These are phyloP conservation scores for Ptychochromis oligacanthus DNA, from an alignment of 2,113 vertebrate species.

Conservation along the genomic window DNA sequence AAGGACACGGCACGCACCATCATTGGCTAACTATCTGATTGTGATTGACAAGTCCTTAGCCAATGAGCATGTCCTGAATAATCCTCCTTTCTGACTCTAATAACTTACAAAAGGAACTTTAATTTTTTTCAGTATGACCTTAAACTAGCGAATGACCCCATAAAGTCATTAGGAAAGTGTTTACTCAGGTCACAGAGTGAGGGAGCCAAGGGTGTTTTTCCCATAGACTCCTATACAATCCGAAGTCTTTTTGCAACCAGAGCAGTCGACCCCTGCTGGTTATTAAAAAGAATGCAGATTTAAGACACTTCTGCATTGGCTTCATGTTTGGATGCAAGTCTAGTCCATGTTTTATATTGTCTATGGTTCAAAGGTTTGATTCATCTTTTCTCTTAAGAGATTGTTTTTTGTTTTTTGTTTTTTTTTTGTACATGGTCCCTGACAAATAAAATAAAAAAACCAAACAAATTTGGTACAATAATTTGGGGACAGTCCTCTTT, in stretches of 20 bases:
- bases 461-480: not conserved
- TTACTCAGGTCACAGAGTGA: not conserved
- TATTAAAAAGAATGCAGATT: not conserved
- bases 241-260: rapidly evolving
- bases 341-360: not conserved
- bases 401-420: too few species aligned
- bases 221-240: not conserved
- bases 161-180: not conserved
- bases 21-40: too few species aligned
- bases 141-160: not conserved
- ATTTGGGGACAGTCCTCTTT: not conserved
- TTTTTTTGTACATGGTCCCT: too few species aligned
- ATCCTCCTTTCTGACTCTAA: not conserved
- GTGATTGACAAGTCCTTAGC: too few species aligned
- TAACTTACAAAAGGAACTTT: not conserved
- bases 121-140: not conserved
- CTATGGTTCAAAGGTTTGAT: not conserved
- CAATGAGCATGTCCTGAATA: too few species aligned
- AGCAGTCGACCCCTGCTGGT: not conserved
- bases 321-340: rapidly evolving
- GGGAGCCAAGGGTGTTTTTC: not conserved
- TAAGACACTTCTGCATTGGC: not conserved
- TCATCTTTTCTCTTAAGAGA: too few species aligned
- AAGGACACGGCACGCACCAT: too few species aligned
- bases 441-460: too few species aligned